phyloP scores from a whole-genome alignment of 1,140 invertebrate genomes.

The Sitobion miscanthi region DNA sequence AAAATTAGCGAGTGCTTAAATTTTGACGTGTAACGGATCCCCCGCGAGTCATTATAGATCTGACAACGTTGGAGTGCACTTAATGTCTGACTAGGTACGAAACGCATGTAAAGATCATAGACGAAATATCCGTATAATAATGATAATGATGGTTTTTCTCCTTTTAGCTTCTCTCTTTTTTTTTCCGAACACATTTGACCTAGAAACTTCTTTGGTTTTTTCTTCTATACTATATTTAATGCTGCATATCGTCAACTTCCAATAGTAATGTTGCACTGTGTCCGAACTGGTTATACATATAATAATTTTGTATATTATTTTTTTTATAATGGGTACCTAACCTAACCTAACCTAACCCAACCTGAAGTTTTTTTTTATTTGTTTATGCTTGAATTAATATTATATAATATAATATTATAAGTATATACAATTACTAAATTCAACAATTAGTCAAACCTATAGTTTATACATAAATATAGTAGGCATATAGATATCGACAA shows the following conservation, averaged over 20 bases:
- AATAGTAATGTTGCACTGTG: background rate
- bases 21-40: constrained; percentile 36
- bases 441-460: background rate
- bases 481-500: background rate
- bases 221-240: background rate
- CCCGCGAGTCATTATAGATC: constrained; percentile 30
- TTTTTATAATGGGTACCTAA: background rate
- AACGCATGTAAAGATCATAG: background rate
- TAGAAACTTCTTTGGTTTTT: constrained; percentile 20
- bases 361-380: background rate
- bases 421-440: background rate
- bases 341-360: background rate
- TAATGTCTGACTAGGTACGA: constrained; percentile 34
- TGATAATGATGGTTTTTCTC: constrained; percentile 16
- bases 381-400: background rate
- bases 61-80: constrained; percentile 22
- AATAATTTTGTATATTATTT: background rate
- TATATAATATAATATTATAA: background rate
- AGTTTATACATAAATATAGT: background rate
- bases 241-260: background rate
- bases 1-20: constrained; percentile 42
- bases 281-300: background rate
- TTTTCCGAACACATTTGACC: background rate
- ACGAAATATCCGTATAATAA: background rate
- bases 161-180: constrained; percentile 10